Evolutionary conservation across 2,113 vertebrate species (phyloP).

Genomic region (Brachionichthys hirsutus): DNA sequence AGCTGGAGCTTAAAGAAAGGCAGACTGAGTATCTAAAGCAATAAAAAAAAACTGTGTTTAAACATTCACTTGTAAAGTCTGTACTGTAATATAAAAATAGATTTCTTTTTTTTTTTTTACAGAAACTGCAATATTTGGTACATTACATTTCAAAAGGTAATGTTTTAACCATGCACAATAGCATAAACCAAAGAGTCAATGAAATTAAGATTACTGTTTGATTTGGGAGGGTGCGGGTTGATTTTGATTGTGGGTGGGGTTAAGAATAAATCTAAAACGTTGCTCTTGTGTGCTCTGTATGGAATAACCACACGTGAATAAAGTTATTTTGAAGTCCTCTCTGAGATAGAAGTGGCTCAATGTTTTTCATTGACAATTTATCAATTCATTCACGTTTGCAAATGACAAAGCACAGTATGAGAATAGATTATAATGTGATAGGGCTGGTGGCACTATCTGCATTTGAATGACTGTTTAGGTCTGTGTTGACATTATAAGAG

Average conservation of each 20-base stretch:
- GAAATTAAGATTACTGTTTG: conserved; percentile 59
- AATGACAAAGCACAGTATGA: no score
- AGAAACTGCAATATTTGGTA: conserved; percentile 73
- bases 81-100: conserved; percentile 79
- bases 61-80: conserved; percentile 78
- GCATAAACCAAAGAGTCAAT: conserved; percentile 49
- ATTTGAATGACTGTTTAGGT: no score
- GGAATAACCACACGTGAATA: conserved; percentile 81
- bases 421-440: no score
- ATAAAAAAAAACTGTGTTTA: conserved; percentile 79
- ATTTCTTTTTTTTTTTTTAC: conserved; percentile 63
- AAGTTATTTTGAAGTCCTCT: conserved; percentile 80
- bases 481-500: no score
- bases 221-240: conserved; percentile 34
- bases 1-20: conserved; percentile 68
- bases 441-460: no score
- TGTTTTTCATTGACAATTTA: conserved; percentile 64
- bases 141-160: conserved; percentile 62
- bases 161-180: conserved; percentile 61
- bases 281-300: conserved; percentile 78
- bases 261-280: conserved; percentile 59
- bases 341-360: conserved; percentile 68
- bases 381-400: background rate
- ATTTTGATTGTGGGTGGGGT: conserved; percentile 53
- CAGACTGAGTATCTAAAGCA: conserved; percentile 73